These are phyloP conservation scores for Gadus chalcogrammus DNA, from an alignment of 2,113 vertebrate genomes.

Conservation along the genomic window DNA sequence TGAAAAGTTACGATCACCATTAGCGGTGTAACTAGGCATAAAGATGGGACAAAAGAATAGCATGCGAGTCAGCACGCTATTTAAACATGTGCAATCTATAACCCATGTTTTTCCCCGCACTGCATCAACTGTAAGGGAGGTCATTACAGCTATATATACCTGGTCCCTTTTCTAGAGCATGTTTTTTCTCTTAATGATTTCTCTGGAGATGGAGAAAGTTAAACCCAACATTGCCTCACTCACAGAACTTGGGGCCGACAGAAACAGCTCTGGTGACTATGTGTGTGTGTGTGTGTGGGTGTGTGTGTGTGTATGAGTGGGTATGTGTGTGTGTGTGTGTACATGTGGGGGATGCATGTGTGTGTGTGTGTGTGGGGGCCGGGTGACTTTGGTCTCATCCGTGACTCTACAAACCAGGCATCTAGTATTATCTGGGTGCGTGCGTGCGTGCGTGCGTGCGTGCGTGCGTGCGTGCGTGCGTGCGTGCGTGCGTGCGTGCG, in stretches of 20 bases:
- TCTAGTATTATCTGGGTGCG: not conserved
- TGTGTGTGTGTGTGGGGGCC: not conserved
- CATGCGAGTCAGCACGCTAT: no score
- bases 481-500: not conserved
- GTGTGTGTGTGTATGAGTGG: no score
- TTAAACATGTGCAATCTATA: no score
- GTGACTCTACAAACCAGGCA: slow-evolving; percentile 33
- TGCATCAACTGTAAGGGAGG: slow-evolving; percentile 2
- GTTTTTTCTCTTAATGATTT: slow-evolving; percentile 2
- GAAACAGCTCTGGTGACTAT: slow-evolving; percentile 1
- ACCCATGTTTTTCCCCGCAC: not conserved
- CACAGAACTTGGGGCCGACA: slow-evolving; percentile 32
- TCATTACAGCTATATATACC: slow-evolving; percentile 7
- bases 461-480: slow-evolving; percentile 8
- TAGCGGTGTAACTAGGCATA: not conserved
- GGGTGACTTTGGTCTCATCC: slow-evolving; percentile 19
- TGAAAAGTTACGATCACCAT: slow-evolving; percentile 19
- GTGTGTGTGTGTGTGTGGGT: no score
- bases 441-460: slow-evolving; percentile 18
- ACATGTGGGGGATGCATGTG: no score
- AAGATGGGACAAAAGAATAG: not conserved
- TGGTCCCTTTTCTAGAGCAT: slow-evolving; percentile 12
- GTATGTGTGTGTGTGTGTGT: no score
- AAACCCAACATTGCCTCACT: slow-evolving; percentile 14
- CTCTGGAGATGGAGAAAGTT: slow-evolving; percentile 23